A percentile compares a stretch with the other conserved stretches of the same genome.
These are phyloP conservation scores for Lagopus muta DNA, from an alignment of 2,113 vertebrate species.

Conservation along the genomic window DNA sequence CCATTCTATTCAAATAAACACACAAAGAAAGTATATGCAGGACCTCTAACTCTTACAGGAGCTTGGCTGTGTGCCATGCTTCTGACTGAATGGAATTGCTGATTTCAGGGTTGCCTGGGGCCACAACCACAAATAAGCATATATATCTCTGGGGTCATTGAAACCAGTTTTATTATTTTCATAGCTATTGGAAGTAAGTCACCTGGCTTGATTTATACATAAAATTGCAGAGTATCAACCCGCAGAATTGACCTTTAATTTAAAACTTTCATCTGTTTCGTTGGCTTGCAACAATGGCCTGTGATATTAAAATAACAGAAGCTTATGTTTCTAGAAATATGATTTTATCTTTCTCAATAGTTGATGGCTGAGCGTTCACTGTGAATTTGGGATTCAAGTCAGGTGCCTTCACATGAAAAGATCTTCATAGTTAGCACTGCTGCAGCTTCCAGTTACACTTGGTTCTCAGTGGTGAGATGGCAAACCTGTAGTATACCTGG, in stretches of 20 bases:
- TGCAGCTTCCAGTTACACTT: background rate
- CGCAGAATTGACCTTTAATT: constrained; percentile 17
- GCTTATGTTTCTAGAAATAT: background rate
- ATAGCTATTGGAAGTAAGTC: constrained; percentile 38
- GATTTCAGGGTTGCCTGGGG: constrained; percentile 43
- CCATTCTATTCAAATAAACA: constrained; percentile 54
- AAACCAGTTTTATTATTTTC: constrained; percentile 45
- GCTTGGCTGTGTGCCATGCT: constrained; percentile 32
- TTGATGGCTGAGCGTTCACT: background rate
- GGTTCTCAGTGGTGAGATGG: background rate
- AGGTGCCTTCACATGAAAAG: background rate
- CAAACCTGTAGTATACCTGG: background rate
- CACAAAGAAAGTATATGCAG: constrained; percentile 35
- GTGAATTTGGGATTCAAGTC: background rate
- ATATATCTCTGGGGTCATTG: constrained; percentile 40
- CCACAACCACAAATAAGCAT: constrained; percentile 39
- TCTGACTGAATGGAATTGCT: constrained; percentile 36
- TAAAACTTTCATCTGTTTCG: constrained; percentile 13
- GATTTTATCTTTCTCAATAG: background rate
- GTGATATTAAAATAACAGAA: background rate
- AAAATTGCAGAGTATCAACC: background rate
- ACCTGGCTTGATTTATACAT: constrained; percentile 13
- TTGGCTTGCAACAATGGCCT: background rate
- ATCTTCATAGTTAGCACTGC: background rate
- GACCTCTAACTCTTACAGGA: constrained; percentile 54